A percentile compares a stretch with the other conserved stretches of the same genome.
Evolutionary conservation across 1,140 invertebrate species (phyloP).

Genomic region (Conus betulinus): DNA sequence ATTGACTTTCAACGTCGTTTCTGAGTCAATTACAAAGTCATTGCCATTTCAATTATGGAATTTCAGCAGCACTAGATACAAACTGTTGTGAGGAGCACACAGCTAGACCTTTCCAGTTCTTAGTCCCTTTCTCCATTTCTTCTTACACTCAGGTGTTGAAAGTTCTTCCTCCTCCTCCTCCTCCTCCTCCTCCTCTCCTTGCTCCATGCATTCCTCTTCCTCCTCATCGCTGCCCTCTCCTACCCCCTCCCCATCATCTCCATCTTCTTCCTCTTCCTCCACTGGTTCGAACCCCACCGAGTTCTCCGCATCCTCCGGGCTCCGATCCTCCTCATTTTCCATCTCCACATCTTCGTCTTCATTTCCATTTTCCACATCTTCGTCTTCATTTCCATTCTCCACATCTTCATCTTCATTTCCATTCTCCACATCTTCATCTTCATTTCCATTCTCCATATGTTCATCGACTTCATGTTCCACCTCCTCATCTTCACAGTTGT

Average conservation of each 20-base stretch:
- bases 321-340: neutral
- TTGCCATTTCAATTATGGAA: neutral
- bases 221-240: constrained; percentile 22
- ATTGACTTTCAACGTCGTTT: neutral
- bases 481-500: neutral
- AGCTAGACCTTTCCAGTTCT: neutral
- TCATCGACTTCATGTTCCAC: neutral
- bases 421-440: neutral
- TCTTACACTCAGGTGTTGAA: constrained; percentile 33
- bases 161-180: neutral
- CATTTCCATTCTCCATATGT: neutral
- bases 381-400: constrained; percentile 19
- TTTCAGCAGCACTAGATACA: neutral
- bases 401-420: neutral
- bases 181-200: neutral
- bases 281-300: constrained; percentile 11
- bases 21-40: neutral
- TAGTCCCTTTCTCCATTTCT: neutral
- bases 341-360: neutral
- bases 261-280: neutral
- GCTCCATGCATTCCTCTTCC: neutral
- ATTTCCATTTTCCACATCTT: neutral
- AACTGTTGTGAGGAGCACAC: too few species aligned
- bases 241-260: neutral
- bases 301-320: neutral